Conservation (phyloP, 1,140 invertebrate genomes). For the Tetranychus urticae region DNA sequence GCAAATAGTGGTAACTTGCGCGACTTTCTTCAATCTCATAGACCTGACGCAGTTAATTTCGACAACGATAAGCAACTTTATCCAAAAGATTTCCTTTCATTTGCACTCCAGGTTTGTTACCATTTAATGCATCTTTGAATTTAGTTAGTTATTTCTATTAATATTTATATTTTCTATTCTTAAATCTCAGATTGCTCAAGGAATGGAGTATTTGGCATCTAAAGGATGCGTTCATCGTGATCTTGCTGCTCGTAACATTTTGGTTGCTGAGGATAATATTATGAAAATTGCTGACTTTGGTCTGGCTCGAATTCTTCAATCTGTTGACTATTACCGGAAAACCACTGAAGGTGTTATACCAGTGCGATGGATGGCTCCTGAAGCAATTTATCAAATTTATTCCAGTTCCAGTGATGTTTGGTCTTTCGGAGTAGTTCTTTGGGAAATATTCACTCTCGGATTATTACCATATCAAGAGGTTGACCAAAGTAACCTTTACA, state of each 20-base stretch:
- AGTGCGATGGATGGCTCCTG: conserved; percentile 98
- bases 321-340: conserved; percentile 89
- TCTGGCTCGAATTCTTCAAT: conserved; percentile 73
- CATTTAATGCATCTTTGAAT: not conserved
- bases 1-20: conserved; percentile 81
- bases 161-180: too few relatives aligned
- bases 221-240: conserved; percentile 72
- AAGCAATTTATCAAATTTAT: conserved; percentile 77
- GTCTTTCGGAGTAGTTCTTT: conserved; percentile 75
- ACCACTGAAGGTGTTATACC: conserved; percentile 77
- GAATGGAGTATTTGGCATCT: conserved; percentile 69
- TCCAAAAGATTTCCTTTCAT: not conserved
- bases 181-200: conserved; percentile 49
- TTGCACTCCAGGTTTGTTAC: conserved; percentile 33
- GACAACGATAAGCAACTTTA: not conserved
- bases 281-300: conserved; percentile 94
- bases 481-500: conserved; percentile 43
- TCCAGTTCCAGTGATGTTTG: conserved; percentile 89
- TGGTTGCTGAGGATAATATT: conserved; percentile 65
- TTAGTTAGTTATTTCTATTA: too few relatives aligned
- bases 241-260: conserved; percentile 84
- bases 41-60: conserved; percentile 32
- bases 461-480: conserved; percentile 59
- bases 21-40: conserved; percentile 67
- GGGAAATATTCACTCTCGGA: conserved; percentile 86